Evolutionary conservation across 2,888 invertebrate genomes (phyloP), one percentile per base, ranked within the genome.

Genomic region (Diadegma fenestrale): DNA sequence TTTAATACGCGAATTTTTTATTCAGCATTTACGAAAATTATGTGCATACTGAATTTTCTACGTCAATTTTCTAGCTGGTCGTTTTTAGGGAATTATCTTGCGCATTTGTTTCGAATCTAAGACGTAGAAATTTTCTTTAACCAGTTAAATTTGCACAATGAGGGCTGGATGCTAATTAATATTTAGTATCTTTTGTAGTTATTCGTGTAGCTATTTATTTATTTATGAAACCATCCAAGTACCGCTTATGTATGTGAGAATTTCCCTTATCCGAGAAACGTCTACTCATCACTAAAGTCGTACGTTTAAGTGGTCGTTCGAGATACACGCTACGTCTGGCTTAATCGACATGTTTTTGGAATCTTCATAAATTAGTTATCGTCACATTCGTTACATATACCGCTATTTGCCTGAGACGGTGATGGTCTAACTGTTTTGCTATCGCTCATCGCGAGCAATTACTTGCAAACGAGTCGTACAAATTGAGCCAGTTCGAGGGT

Each of bases 221-320:
- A 5, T 58, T 58, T 12, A 12, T 26, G 12, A 19, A 12, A 12
- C 26, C 0, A 26, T 58, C 14, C n/a, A 2, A 26, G 14, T 26
- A 14, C 26, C 10, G 26, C 19, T n/a, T n/a, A n/a, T 51, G n/a
- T n/a, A 41, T 51, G 33, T 72, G 58, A 37, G 61, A 73, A 33
- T 58, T 41, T 26, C 26, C 14, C 26, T 3, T 43, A 58, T 41
- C 26, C 7, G 12, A 45, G 33, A 30, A 78, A 19, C 26, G 63
- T 64, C 48, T 43, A 17, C 43, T 7, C 43, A 45, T 12, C 41
- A 77, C 54, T 71, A 63, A 77, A 82, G 45, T 82, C 45, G 26
- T 64, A 72, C 66, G 66, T 71, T 51, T 54, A 41, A 82, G 54
- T 77, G 54, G 6, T 45, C 63, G 48, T 76, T 69, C 63, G 26